Evolutionary conservation across 37 sponge, comb jelly and placozoan species (phyloP).

Genomic region (Axinella damicornis): DNA sequence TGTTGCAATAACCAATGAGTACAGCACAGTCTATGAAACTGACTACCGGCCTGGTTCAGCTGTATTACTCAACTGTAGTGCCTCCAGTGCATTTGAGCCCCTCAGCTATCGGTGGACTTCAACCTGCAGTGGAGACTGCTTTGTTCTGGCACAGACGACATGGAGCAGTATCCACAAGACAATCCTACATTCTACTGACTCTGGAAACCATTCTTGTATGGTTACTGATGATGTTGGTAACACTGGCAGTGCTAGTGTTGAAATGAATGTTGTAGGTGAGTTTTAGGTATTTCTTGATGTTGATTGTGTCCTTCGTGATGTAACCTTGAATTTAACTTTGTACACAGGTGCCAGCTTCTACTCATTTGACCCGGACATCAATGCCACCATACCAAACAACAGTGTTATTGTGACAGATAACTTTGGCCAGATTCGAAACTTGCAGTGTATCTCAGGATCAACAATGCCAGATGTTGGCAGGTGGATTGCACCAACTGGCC

Average conservation of each 20-base stretch:
- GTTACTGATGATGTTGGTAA: slow-evolving; percentile 30
- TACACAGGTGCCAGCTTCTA: slow-evolving; percentile 12
- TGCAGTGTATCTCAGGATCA: slow-evolving; percentile 33
- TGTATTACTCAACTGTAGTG: slow-evolving; percentile 7
- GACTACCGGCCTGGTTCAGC: slow-evolving; percentile 2
- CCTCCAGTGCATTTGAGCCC: neutral
- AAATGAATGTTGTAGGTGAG: slow-evolving; percentile 6
- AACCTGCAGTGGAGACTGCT: slow-evolving; percentile 20
- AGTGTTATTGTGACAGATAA: slow-evolving; percentile 20
- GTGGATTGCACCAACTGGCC: slow-evolving; percentile 21
- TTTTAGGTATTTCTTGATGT: too few species aligned
- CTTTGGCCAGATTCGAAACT: slow-evolving; percentile 20
- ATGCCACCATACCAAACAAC: slow-evolving; percentile 5
- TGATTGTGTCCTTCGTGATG: too few species aligned
- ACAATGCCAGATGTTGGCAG: neutral
- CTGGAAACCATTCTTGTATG: slow-evolving; percentile 22
- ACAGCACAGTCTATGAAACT: neutral
- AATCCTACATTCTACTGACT: slow-evolving; percentile 2
- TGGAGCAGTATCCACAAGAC: neutral
- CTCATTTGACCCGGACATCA: neutral
- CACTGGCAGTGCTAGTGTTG: slow-evolving; percentile 13
- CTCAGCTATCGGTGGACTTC: slow-evolving; percentile 2
- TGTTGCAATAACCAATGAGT: neutral
- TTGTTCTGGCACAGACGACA: slow-evolving; percentile 1
- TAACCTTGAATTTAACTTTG: neutral